Conservation (phyloP, 2,113 vertebrate genomes). For the Stercorarius parasiticus region DNA sequence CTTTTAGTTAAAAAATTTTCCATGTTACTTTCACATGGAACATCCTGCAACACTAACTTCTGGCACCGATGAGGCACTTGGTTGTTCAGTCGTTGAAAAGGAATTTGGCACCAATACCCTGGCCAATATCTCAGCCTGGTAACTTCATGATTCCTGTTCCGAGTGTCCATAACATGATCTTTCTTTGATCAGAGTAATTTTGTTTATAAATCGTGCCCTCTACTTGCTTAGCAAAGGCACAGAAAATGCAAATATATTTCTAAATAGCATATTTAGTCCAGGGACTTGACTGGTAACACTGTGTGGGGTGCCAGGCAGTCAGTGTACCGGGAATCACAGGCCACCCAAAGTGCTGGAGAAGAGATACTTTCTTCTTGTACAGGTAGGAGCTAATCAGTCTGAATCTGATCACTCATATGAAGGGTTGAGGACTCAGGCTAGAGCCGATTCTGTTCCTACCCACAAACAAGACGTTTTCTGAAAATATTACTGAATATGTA, state of each 20-base stretch:
- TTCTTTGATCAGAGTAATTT: neutral
- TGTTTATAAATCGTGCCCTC: neutral
- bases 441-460: neutral
- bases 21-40: neutral
- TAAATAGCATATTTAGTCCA: neutral
- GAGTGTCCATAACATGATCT: neutral
- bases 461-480: neutral
- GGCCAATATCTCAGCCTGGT: neutral
- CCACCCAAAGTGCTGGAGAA: neutral
- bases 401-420: neutral
- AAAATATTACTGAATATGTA: neutral
- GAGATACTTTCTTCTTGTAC: neutral
- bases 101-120: neutral
- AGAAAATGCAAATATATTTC: neutral
- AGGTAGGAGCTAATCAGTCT: neutral
- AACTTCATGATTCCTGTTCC: neutral
- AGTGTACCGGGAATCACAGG: neutral
- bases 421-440: neutral
- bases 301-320: neutral
- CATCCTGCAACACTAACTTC: neutral
- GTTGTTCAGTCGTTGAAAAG: neutral
- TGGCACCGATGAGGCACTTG: neutral
- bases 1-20: neutral
- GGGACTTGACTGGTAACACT: neutral
- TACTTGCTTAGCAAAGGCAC: neutral